Conservation (phyloP, 2,113 vertebrate species). For the Ciconia stormi region DNA sequence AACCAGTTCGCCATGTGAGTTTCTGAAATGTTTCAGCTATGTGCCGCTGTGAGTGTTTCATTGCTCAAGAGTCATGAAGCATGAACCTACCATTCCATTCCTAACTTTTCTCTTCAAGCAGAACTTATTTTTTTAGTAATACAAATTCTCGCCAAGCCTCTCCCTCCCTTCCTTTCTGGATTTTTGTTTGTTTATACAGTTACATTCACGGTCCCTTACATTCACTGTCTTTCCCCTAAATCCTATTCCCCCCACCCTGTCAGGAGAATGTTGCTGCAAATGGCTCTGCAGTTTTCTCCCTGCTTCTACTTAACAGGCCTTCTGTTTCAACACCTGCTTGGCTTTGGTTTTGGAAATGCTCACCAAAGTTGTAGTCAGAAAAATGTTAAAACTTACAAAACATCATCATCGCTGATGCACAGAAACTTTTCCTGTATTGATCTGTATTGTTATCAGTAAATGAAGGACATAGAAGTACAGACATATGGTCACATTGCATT, state of each 20-base stretch:
- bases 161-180: neutral
- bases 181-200: neutral
- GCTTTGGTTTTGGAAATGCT: neutral
- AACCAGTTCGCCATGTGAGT: neutral
- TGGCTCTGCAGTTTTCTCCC: neutral
- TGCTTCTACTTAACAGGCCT: neutral
- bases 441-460: neutral
- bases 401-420: neutral
- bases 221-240: neutral
- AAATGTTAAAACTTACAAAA: neutral
- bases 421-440: neutral
- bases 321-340: neutral
- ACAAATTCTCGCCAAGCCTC: neutral
- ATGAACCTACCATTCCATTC: neutral
- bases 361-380: neutral
- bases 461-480: neutral
- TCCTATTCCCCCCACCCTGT: neutral
- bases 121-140: neutral
- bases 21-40: neutral
- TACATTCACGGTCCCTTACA: neutral
- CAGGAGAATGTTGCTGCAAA: neutral
- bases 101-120: neutral
- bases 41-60: neutral
- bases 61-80: neutral
- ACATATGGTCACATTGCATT: neutral